Evolutionary conservation across 1,140 invertebrate genomes (phyloP).

Genomic region (Spodoptera litura): DNA sequence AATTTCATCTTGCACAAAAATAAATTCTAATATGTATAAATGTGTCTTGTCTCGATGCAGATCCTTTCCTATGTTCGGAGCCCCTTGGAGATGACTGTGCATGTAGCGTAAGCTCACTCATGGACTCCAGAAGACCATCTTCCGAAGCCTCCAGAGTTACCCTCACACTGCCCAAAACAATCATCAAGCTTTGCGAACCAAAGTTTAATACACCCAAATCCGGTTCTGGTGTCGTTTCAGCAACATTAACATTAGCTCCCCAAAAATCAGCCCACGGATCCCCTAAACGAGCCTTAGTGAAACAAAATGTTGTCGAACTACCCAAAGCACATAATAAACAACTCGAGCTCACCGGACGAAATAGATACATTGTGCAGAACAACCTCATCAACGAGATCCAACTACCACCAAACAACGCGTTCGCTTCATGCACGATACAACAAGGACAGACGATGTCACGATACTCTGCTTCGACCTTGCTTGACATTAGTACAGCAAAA

Average conservation of each 20-base stretch:
- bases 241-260: conserved; percentile 81
- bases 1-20: not conserved
- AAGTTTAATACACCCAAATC: conserved; percentile 76
- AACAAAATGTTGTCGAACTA: conserved; percentile 82
- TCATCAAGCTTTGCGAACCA: conserved; percentile 82
- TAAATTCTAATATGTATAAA: conserved; percentile 4
- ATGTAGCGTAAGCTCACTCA: conserved; percentile 81
- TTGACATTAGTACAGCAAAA: conserved; percentile 82
- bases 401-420: conserved; percentile 79
- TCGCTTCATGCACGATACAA: conserved; percentile 80
- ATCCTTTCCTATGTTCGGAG: conserved; percentile 84
- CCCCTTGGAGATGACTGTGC: conserved; percentile 79
- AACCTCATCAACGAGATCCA: conserved; percentile 86
- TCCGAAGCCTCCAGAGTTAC: conserved; percentile 84
- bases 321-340: conserved; percentile 80
- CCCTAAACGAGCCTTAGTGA: conserved; percentile 80
- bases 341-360: conserved; percentile 81
- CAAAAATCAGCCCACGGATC: conserved; percentile 81
- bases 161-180: conserved; percentile 79
- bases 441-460: conserved; percentile 85
- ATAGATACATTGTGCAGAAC: conserved; percentile 85
- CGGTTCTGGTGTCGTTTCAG: conserved; percentile 77
- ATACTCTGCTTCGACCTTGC: conserved; percentile 87
- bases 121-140: conserved; percentile 85
- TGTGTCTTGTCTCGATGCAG: conserved; percentile 67